These are phyloP conservation scores for Seira ritae DNA, from an alignment of 2,888 invertebrate species.

Conservation along the genomic window DNA sequence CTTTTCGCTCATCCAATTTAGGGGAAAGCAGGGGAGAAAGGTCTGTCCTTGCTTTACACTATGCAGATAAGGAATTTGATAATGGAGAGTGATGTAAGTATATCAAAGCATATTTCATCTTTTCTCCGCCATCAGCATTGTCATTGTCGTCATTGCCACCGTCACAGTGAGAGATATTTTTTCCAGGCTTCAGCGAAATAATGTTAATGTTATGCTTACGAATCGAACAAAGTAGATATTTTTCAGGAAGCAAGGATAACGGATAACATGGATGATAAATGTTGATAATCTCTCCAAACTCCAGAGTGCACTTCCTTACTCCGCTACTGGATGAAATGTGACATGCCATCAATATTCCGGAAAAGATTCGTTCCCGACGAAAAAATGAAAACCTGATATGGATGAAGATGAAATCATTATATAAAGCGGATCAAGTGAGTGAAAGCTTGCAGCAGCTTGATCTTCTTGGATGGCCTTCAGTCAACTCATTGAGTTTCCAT, in stretches of 20 bases:
- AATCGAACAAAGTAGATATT: no score
- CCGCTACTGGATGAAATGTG: no score
- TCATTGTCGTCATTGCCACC: no score
- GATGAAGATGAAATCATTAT: conserved; percentile 17
- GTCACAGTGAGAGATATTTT: no score
- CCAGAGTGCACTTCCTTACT: conserved; percentile 13
- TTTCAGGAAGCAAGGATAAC: no score
- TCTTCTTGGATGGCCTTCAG: background rate
- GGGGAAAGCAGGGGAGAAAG: conserved; percentile 5
- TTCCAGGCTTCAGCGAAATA: no score
- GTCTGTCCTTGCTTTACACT: background rate
- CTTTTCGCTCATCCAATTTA: conserved; percentile 38
- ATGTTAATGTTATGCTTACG: no score
- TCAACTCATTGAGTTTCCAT: no score
- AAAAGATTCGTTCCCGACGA: conserved; percentile 6
- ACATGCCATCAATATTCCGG: conserved; percentile 50
- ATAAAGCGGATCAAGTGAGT: conserved; percentile 11
- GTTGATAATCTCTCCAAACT: conserved; percentile 35
- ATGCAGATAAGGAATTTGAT: conserved; percentile 22
- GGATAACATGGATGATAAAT: background rate
- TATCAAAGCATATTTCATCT: conserved; percentile 11
- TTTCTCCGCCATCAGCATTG: background rate
- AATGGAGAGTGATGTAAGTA: background rate
- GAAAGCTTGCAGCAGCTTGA: background rate
- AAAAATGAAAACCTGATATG: conserved; percentile 37